phyloP scores from a whole-genome alignment of 2,888 invertebrate species.

The Proisotoma minuta region DNA sequence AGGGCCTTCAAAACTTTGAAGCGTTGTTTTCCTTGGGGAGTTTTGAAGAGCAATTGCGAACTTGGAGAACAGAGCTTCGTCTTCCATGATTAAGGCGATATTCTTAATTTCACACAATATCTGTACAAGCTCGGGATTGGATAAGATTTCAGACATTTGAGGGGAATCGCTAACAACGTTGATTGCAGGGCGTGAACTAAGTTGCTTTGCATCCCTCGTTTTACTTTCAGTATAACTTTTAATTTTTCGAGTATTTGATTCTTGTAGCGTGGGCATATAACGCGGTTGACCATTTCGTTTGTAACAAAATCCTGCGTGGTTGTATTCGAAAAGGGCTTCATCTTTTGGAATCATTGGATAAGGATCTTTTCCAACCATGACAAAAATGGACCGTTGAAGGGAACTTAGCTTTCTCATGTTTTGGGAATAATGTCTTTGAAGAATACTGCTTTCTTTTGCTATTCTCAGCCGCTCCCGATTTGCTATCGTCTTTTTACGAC shows the following conservation, averaged over 20 bases:
- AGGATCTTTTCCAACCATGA: constrained; percentile 26
- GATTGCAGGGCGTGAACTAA: constrained; percentile 24
- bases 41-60: constrained; percentile 26
- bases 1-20: constrained; percentile 26
- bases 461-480: constrained; percentile 19
- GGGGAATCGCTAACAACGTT: constrained; percentile 41
- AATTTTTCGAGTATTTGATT: constrained; percentile 36
- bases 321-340: constrained; percentile 25
- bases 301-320: constrained; percentile 29
- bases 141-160: constrained; percentile 29
- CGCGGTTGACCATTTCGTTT: constrained; percentile 31
- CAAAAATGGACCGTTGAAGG: constrained; percentile 15
- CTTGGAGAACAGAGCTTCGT: constrained; percentile 24
- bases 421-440: constrained; percentile 7
- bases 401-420: constrained; percentile 24
- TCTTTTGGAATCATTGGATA: constrained; percentile 23
- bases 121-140: constrained; percentile 30
- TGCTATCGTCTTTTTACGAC: constrained; percentile 16
- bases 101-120: constrained; percentile 36
- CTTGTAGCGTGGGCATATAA: constrained; percentile 26
- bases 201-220: too few relatives aligned
- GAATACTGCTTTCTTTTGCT: constrained; percentile 8
- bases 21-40: constrained; percentile 10
- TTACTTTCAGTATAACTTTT: constrained; percentile 31
- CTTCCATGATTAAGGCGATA: constrained; percentile 32